Conservation (phyloP, 2,113 vertebrate genomes). For the Pristiophorus japonicus region DNA sequence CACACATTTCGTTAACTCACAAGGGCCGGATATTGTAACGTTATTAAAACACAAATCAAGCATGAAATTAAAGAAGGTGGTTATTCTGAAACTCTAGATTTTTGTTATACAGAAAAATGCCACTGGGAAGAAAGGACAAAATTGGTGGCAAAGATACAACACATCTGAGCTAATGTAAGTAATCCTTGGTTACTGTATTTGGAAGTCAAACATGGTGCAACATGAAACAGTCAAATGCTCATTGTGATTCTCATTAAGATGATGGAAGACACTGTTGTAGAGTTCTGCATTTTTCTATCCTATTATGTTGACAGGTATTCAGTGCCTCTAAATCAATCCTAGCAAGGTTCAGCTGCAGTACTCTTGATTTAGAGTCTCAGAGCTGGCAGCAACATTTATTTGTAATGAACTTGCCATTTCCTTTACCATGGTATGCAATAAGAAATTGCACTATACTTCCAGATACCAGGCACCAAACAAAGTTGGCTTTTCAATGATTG, state of each 20-base stretch:
- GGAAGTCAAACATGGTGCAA: background rate
- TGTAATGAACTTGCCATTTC: background rate
- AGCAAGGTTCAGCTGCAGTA: background rate
- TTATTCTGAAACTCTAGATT: constrained; percentile 30
- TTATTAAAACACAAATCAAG: constrained; percentile 29
- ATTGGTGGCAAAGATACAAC: constrained; percentile 14
- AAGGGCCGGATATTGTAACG: constrained; percentile 19
- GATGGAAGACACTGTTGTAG: background rate
- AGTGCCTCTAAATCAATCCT: background rate
- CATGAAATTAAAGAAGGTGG: constrained; percentile 33
- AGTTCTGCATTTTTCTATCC: background rate
- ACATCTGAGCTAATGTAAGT: background rate
- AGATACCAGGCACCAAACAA: background rate
- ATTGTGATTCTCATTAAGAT: background rate
- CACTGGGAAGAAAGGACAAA: background rate
- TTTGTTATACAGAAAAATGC: background rate
- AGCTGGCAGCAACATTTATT: background rate
- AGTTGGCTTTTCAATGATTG: background rate
- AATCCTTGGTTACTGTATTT: background rate
- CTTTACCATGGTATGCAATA: background rate
- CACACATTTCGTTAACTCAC: constrained; percentile 31
- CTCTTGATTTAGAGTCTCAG: constrained; percentile 10
- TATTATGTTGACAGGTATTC: background rate
- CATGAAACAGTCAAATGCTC: background rate
- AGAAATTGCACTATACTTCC: background rate